Base-by-base conservation (phyloP, 2,113 vertebrate genomes). In the Mirounga angustirostris region DNA sequence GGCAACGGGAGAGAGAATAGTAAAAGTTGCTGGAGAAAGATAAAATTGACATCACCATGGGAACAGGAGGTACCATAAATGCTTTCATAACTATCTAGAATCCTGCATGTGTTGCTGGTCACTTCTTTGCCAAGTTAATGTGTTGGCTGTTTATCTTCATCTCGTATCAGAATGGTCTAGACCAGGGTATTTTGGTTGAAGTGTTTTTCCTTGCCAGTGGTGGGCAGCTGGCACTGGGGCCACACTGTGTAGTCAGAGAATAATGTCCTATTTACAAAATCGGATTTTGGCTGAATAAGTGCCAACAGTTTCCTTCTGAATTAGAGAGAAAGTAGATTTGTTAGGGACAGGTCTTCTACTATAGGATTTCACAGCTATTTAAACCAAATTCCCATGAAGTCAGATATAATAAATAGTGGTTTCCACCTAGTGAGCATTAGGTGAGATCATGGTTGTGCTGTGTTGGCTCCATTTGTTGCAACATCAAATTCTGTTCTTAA, bases 281-380 rank as follows among this genome's bases (percentile, higher is more conserved):
- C 73, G 43, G 43, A 85, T 86, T 92, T 36, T n/a, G 63, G 28
- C n/a, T 85, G 96, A 46, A n/a, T 13, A 21, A 58, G 16, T 56
- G 59, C 74, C 94, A 63, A 73, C 1, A 16, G 33, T n/a, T 69
- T 90, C 76, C 80, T 74, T 80, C 46, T 73, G 67, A 93, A n/a
- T 90, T 81, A 40, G 43, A 81, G 22, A 50, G 81, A 54, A 88
- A 84, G 82, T 15, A 71, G 6, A 40, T 93, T 19, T 54, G n/a
- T 30, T 15, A 63, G 56, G 65, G 22, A 9, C 19, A 19, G 7
- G 5, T 6, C 50, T 21, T 89, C 36, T 6, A 4, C 15, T 0
- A 4, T 6, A 8, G 10, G 46, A 9, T 36, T 43, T 86, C 87
- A 24, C 12, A 24, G 50, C 40, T 14, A 0, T 26, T 30, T 78